Base-by-base conservation (phyloP, 2,113 vertebrate species). In the Bombycilla garrulus region DNA sequence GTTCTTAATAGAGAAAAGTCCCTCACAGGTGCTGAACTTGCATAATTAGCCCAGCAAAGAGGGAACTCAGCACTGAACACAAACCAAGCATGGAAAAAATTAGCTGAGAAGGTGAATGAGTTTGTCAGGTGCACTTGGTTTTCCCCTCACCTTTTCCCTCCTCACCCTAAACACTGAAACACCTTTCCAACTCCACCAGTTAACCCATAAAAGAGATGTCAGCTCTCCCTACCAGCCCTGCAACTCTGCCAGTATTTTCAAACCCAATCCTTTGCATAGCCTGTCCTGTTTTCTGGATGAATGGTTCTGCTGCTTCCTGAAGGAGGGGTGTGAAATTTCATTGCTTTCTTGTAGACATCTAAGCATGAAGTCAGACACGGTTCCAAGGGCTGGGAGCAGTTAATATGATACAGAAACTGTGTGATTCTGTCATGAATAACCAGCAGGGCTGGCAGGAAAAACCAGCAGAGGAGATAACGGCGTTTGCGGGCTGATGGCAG, bases 381-480 rank as follows among this genome's bases (percentile, higher is more conserved):
- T 80, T 93, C 92, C 88, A 73, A 73, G 80, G 62, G 94, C 4
- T 90, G 88, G 83, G 91, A 96, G 80, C 47, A 53, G 94, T 54
- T 77, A n/a, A 88, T 77, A 6, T 12, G 79, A 73, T 17, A 66
- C 74, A 93, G 78, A 95, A 94, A 56, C 92, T 78, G 15, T 57
- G 73, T 77, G 92, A 88, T 94, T 94, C 85, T 96, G 93, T 40
- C 67, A 28, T 88, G 94, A 91, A 86, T 51, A 95, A 94, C 71
- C 74, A 31, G 33, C 85, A 77, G 14, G 87, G 93, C 3, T 93
- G 93, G 90, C 96, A 95, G 90, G 95, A 95, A 64, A 70, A 70
- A 77, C 81, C 92, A 86, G 87, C 79, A 13, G 5, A 5, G n/a
- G 87, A 91, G 93, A 95, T 95, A 97, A 96, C 90, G 91, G 94